Evolutionary conservation across 2,113 vertebrate genomes (phyloP).

Genomic region (Callipepla squamata): DNA sequence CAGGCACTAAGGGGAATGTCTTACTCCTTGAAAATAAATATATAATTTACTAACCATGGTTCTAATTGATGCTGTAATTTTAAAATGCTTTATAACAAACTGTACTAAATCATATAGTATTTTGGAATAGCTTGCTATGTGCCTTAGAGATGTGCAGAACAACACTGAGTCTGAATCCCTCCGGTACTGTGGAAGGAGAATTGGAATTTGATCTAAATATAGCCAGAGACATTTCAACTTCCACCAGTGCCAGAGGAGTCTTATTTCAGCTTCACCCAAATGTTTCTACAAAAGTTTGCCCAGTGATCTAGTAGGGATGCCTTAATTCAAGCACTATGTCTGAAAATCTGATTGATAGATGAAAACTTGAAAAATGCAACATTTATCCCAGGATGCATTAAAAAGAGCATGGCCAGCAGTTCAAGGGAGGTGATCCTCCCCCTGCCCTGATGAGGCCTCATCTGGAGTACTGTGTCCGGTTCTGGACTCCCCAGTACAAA

Average conservation of each 20-base stretch:
- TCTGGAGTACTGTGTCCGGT: no score
- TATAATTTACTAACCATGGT: background rate
- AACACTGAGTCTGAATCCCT: background rate
- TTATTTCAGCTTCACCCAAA: background rate
- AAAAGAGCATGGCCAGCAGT: no score
- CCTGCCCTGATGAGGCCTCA: no score
- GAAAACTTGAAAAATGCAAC: background rate
- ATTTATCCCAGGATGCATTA: no score
- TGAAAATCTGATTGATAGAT: background rate
- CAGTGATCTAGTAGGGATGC: accelerated
- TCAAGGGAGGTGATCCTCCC: no score
- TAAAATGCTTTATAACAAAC: background rate
- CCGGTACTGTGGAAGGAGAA: background rate
- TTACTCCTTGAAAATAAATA: background rate
- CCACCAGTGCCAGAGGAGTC: background rate
- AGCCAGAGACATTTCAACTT: background rate
- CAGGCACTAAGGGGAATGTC: background rate
- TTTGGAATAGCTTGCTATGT: background rate
- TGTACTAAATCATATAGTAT: background rate
- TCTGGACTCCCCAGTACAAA: no score
- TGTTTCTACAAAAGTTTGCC: background rate
- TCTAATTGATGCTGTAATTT: background rate
- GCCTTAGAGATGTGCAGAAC: background rate
- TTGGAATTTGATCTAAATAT: background rate
- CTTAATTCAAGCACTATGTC: background rate